Percentiles rank a stretch among this genome's conserved stretches.
These are phyloP conservation scores for Conopomorpha cramerella DNA, from an alignment of 1,140 invertebrate genomes.

Conservation along the genomic window DNA sequence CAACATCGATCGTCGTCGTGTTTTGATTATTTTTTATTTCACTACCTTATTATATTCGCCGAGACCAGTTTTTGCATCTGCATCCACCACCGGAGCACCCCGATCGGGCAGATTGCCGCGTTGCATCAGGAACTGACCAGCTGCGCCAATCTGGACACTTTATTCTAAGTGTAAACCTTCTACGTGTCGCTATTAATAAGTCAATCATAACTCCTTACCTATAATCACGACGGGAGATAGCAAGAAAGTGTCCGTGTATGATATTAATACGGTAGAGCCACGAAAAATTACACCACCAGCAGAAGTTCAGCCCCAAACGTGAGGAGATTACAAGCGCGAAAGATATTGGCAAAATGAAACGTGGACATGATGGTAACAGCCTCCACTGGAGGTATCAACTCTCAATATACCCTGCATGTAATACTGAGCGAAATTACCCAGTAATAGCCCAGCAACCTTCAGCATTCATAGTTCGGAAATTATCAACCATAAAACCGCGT, in stretches of 20 bases:
- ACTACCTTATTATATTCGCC: too few relatives aligned
- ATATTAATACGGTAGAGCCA: conserved; percentile 31
- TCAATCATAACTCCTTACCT: conserved; percentile 10
- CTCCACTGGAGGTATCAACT: conserved; percentile 28
- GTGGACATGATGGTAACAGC: too few relatives aligned
- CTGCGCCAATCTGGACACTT: not conserved
- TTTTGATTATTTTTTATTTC: too few relatives aligned
- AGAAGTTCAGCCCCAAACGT: too few relatives aligned
- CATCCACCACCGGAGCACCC: too few relatives aligned
- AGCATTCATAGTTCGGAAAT: conserved; percentile 46
- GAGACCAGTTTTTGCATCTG: too few relatives aligned
- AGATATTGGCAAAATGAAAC: too few relatives aligned
- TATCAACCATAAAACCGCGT: conserved; percentile 43
- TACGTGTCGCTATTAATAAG: conserved; percentile 15
- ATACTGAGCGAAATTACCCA: conserved; percentile 36
- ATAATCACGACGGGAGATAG: conserved; percentile 24
- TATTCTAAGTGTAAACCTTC: not conserved
- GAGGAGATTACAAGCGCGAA: too few relatives aligned
- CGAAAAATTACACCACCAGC: too few relatives aligned
- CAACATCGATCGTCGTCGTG: too few relatives aligned
- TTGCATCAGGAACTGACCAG: too few relatives aligned
- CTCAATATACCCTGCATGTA: conserved; percentile 30
- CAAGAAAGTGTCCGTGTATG: conserved; percentile 35
- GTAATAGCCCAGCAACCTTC: conserved; percentile 39
- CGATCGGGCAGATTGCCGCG: too few relatives aligned